Base-by-base conservation (phyloP, 2,797 vertebrate genomes). In the Sebastes nivosus region DNA sequence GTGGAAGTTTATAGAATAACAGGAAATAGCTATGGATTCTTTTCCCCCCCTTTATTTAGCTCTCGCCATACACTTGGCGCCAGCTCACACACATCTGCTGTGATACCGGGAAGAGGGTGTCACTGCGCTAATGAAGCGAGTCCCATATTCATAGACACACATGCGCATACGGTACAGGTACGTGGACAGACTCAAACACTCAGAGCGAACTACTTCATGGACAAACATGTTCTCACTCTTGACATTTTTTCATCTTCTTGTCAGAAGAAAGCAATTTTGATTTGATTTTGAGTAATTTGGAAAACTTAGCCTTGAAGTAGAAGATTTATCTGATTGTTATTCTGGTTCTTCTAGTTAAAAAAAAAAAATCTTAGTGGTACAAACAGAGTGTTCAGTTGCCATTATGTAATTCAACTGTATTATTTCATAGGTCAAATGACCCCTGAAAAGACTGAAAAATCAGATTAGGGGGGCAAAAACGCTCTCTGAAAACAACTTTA, bases 1-100 rank as follows among this genome's bases (percentile, higher is more conserved):
- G 90, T 91, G 89, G 87, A 93, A 82, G 83, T 90, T 91, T 91
- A 83, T 84, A 90, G 90, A 94, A 94, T 91, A 95, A 95, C 93
- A 95, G 93, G 93, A 95, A 95, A 95, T 85, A 89, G 87, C 89
- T 84, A 83, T 88, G 82, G 75, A 90, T 86, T 86, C 12, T 87
- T 84, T 81, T 82, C 81, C 69, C n/a, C 87, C 81, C 68, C 50
- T 88, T 87, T 90, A 88, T 87, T 88, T 76, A 65, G 82, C 65
- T 88, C 83, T 85, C 79, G 78, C 86, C 71, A 88, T 85, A 84
- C 67, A 79, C 74, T 93, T 93, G 92, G 86, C 87, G 61, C 72
- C 78, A 80, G 79, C 79, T 85, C 84, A 85, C 77, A 88, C 85
- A 90, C 79, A 85, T 86, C 55, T 84, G 79, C 78, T 89, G 85